Percentiles rank a stretch among this genome's conserved stretches.
phyloP scores from a whole-genome alignment of 2,113 vertebrate genomes.

The Notechis scutatus region DNA sequence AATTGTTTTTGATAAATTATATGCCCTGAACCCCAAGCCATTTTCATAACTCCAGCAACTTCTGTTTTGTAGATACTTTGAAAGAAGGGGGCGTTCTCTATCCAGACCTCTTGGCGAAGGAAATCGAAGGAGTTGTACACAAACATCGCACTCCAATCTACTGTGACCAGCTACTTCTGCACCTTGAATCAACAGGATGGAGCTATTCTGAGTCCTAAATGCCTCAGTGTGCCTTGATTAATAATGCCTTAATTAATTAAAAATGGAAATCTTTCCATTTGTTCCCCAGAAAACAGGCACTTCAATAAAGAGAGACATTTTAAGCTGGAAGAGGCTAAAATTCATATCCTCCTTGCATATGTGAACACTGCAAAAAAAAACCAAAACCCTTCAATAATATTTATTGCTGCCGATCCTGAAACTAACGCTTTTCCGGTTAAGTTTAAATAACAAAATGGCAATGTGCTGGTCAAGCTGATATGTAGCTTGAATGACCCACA shows the following conservation, averaged over 20 bases:
- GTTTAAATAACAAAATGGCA: neutral
- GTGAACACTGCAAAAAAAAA: neutral
- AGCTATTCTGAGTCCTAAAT: slow-evolving; percentile 27
- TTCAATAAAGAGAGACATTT: slow-evolving; percentile 10
- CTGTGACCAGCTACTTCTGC: slow-evolving; percentile 81
- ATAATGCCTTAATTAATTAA: neutral
- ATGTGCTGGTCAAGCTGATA: neutral
- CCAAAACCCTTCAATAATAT: neutral
- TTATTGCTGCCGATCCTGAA: neutral
- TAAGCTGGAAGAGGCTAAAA: slow-evolving; percentile 15
- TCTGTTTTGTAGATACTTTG: slow-evolving; percentile 76
- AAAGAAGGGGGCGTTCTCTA: slow-evolving; percentile 77
- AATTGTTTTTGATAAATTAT: neutral
- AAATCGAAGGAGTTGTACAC: slow-evolving; percentile 74
- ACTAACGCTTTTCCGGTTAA: neutral
- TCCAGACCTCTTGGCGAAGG: slow-evolving; percentile 71
- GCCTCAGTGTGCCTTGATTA: neutral
- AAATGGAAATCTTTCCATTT: neutral
- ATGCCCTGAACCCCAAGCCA: neutral
- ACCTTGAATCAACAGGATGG: slow-evolving; percentile 59
- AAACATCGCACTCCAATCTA: slow-evolving; percentile 76
- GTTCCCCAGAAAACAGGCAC: neutral
- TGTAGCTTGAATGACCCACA: neutral
- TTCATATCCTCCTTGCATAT: neutral
- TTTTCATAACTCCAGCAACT: neutral